Evolutionary conservation across 2,888 invertebrate genomes (phyloP), one percentile per base, ranked within the genome.

Genomic region (Yponomeuta evonymella): DNA sequence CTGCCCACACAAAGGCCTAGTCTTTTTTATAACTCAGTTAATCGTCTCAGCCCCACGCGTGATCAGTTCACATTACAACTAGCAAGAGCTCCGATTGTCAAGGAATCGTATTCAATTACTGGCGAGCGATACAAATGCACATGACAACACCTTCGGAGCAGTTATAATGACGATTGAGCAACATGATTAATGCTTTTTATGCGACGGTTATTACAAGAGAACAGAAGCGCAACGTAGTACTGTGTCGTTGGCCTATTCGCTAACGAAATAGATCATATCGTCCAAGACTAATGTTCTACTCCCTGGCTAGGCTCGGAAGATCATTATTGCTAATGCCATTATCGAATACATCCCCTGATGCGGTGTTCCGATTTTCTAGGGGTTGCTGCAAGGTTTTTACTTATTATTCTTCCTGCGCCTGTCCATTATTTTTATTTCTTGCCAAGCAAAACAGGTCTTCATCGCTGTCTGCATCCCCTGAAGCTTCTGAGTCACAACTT

Each of bases 21-120:
- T 8, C 51, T 15, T 58, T 23, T 58, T 58, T 58, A 58, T 58
- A 15, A 12, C 51, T 68, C 48, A 30, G 64, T 48, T 11, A 30
- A 36, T 33, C 62, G 36, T 15, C 51, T 58, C 43, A n/a, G 85
- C 62, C 87, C 89, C 80, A 88, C 89, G 79, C 78, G 73, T 80
- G 78, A 83, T 84, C 81, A 82, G 79, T 84, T 85, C 81, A 83
- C 73, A 83, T 85, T 82, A 79, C 77, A 78, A 82, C 80, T 79
- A 81, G 81, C 80, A 79, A 62, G 62, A 70, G 36, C 36, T 43
- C 51, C 77, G 58, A 9, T 71, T 69, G 71, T 65, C 69, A 68
- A 64, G 62, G 71, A 68, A 71, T 71, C 67, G 62, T 67, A 71
- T 71, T 71, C 71, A 71, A 71, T 71, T 71, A 71, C 68, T 58